Base-by-base conservation (phyloP, 2,888 invertebrate genomes). In the Apodemia zela region DNA sequence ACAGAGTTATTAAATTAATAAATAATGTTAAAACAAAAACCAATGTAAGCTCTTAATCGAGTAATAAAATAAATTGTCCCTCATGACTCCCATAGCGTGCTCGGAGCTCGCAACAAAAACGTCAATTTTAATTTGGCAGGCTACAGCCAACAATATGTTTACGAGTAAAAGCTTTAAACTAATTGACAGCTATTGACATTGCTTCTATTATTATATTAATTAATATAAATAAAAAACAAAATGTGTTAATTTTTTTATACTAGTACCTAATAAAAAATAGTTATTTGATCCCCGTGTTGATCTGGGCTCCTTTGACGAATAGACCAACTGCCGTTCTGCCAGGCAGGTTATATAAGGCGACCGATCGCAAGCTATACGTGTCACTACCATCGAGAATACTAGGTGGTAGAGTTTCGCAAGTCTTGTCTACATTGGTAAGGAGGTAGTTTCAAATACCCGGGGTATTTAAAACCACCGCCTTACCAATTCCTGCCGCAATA, bases 11-110 rank as follows among this genome's bases (percentile, higher is more conserved):
- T 73, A 76, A 75, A 73, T 73, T 71, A 71, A 75, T 74, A 74
- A 73, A 73, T 74, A 73, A 75, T 71, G 71, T 65, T 63, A 65
- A 68, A 68, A 72, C 74, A 74, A 79, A 81, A 79, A 77, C 74
- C 75, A 70, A 67, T 77, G 79, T 80, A 78, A 81, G 77, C 78
- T 72, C 73, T 77, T 80, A 81, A 81, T 81, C 78, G 77, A 79
- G 75, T 81, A 78, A 82, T 84, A 80, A 82, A 84, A 84, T 81
- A 79, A 81, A 85, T 82, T 79, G 78, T 74, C 71, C 72, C 71
- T 65, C 70, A 69, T 74, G 70, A 74, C 67, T 71, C 67, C 69
- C 69, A 64, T 66, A 64, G 67, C 70, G 64, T 71, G 69, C 68
- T 65, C 71, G 71, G 65, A 69, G 68, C 42, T 64, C 59, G 59